Evolutionary conservation across 2,888 invertebrate genomes (phyloP), one percentile per base, ranked within the genome.

Genomic region (Drosophila kanekoi): DNA sequence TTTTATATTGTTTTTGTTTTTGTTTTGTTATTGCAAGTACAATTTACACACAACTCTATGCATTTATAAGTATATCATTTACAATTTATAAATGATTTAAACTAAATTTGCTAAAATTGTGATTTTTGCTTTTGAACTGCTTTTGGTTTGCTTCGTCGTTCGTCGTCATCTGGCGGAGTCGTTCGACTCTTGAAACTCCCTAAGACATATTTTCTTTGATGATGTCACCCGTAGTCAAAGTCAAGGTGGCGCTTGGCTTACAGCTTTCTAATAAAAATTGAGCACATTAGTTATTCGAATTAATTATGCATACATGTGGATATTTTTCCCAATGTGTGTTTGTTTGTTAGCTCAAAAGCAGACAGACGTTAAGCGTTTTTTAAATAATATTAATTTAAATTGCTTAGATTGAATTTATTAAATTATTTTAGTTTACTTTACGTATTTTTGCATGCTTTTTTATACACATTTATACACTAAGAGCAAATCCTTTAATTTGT

Each of bases 71-170:
- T 63, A 59, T 79, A 70, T 58, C 68, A 72, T 66, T 38, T 65
- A 77, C 72, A 79, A 79, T 82, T 79, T 71, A 81, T 87, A 80
- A 81, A 81, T 70, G 79, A 79, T 85, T 79, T 78, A 88, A 83
- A 88, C 88, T 83, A 87, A 83, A 84, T 89, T 88, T 79, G 87
- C 85, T 87, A 88, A 88, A 84, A 88, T 85, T 82, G 81, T 84
- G 69, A 72, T 80, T 63, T 70, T 62, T 54, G 35, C 40, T 43
- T 78, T 88, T 84, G 89, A 88, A 88, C 89, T 84, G 84, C 87
- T 82, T 84, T 84, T 84, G 89, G 89, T 84, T 84, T 88, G 84
- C 89, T 84, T 84, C 89, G 84, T 84, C 83, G 87, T 81, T 71
- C 66, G 69, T 77, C 73, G 63, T 74, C 49, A 48, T 43, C n/a